These are phyloP conservation scores for Neolamprologus falcicula DNA, from an alignment of 2,113 vertebrate species.

Conservation along the genomic window DNA sequence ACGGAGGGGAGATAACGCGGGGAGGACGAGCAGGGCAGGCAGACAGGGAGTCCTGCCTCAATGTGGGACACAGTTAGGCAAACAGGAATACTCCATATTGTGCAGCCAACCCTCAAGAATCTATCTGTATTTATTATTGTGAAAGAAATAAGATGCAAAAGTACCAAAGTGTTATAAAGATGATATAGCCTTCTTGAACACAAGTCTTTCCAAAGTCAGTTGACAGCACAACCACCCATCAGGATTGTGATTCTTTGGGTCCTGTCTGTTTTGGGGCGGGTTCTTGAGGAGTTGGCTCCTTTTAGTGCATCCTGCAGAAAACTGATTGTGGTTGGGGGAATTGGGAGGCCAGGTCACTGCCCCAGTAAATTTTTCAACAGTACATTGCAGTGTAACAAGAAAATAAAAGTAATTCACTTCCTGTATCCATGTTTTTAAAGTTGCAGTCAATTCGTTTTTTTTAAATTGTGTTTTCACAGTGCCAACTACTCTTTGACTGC, in stretches of 20 bases:
- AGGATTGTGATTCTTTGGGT: not conserved
- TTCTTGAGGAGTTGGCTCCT: not conserved
- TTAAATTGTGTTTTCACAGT: not conserved
- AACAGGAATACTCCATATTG: not conserved
- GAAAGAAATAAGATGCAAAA: not conserved
- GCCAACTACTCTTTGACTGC: not conserved
- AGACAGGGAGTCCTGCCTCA: conserved; percentile 2
- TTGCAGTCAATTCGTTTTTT: not conserved
- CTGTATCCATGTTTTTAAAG: not conserved
- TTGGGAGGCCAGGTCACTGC: not conserved
- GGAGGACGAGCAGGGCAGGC: not conserved
- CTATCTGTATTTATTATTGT: not conserved
- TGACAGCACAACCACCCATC: not conserved
- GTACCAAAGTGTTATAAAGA: not conserved
- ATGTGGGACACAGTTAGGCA: conserved; percentile 8
- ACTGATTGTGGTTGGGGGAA: not conserved
- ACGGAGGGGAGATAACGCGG: not conserved
- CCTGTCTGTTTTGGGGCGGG: not conserved
- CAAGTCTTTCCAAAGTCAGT: not conserved
- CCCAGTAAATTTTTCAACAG: not conserved
- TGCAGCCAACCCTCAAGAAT: not conserved
- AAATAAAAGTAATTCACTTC: not conserved
- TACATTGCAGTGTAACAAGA: not conserved
- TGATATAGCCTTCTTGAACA: not conserved
- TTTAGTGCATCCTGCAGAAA: not conserved